Evolutionary conservation across 2,797 vertebrate species (phyloP).

Genomic region (Falco berigora): DNA sequence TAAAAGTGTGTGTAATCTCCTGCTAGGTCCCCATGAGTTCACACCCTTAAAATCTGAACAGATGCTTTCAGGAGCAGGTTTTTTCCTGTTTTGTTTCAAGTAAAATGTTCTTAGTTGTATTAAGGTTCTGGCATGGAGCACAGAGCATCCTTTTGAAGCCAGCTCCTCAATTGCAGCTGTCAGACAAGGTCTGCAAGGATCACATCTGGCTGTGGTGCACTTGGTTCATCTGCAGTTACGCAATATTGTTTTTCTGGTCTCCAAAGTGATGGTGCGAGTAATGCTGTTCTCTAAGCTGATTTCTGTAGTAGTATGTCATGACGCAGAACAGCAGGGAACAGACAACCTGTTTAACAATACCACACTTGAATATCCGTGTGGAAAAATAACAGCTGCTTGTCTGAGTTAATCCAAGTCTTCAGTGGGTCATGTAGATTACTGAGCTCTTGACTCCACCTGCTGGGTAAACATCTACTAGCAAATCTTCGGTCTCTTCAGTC

Average conservation of each 20-base stretch:
- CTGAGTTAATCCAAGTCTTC: not conserved
- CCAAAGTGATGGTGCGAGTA: not conserved
- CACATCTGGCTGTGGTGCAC: not conserved
- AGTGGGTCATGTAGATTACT: not conserved
- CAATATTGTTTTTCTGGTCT: not conserved
- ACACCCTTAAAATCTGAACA: not conserved
- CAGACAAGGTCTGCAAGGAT: not conserved
- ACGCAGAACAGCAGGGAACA: not conserved
- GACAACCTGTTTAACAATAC: not conserved
- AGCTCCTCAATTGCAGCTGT: not conserved
- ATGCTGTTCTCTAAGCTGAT: not conserved
- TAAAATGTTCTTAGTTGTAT: not conserved
- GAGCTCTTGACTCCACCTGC: conserved; percentile 60
- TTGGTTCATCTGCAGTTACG: not conserved
- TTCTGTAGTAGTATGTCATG: not conserved
- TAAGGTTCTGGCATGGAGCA: not conserved
- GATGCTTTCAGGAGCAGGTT: not conserved
- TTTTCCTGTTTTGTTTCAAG: not conserved
- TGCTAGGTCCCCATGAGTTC: not conserved
- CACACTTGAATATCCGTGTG: not conserved
- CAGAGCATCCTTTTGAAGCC: not conserved
- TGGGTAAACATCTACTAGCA: conserved; percentile 31
- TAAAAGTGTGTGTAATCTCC: not conserved
- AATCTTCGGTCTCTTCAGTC: not conserved
- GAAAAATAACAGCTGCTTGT: not conserved